phyloP scores from a whole-genome alignment of 2,113 vertebrate species.

The Coracopsis vasa region DNA sequence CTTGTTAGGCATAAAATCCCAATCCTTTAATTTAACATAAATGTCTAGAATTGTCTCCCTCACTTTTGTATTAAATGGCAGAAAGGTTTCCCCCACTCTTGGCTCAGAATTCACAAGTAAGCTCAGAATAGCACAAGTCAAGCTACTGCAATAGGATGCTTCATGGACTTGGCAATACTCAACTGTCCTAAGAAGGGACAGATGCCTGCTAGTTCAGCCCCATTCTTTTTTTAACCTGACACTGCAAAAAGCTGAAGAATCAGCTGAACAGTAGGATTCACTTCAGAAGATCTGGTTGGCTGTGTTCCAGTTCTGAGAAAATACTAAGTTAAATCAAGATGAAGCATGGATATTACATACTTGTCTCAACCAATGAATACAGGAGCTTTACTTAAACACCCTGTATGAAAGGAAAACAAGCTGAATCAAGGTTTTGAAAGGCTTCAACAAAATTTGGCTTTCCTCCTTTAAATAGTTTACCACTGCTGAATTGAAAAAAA shows the following conservation, averaged over 20 bases:
- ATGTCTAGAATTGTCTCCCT: neutral
- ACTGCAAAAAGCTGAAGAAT: neutral
- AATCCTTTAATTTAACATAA: neutral
- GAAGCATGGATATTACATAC: neutral
- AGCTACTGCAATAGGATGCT: neutral
- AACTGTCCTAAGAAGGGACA: neutral
- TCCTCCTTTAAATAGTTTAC: neutral
- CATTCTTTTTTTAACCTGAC: neutral
- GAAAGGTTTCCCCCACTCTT: neutral
- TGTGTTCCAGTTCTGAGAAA: neutral
- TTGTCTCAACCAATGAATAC: neutral
- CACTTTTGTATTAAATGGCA: neutral
- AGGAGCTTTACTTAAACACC: neutral
- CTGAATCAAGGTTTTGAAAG: neutral
- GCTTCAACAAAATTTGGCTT: neutral
- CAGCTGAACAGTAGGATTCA: neutral
- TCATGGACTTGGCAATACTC: neutral
- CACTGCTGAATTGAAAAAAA: neutral
- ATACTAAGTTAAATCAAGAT: neutral
- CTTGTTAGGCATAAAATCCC: accelerated
- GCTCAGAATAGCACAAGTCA: neutral
- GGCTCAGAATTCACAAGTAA: neutral
- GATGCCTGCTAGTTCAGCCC: neutral
- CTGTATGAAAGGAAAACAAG: neutral
- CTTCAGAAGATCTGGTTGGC: neutral